A percentile compares a stretch with the other conserved stretches of the same genome.
Conservation (phyloP, 2,888 invertebrate genomes). For the Lysandra coridon region DNA sequence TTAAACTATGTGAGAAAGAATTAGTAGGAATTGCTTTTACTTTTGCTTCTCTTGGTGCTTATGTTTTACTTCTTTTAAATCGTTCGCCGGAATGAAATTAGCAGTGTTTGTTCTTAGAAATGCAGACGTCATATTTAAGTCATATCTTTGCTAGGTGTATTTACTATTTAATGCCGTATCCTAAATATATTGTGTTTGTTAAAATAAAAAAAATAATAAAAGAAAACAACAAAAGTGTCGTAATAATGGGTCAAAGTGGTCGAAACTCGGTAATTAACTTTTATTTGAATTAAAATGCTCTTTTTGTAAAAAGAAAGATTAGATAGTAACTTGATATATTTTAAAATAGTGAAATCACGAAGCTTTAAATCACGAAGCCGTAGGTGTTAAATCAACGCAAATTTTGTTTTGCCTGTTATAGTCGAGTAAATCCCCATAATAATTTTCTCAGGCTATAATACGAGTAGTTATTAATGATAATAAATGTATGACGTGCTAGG, state of each 20-base stretch:
- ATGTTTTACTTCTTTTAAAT: background rate
- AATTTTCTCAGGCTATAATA: background rate
- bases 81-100: background rate
- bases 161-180: background rate
- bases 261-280: too few species aligned
- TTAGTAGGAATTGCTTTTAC: background rate
- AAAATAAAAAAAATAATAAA: background rate
- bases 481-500: conserved; percentile 26
- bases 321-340: too few species aligned
- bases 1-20: conserved; percentile 15
- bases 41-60: background rate
- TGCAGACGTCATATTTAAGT: background rate
- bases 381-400: conserved; percentile 7
- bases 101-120: background rate
- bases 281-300: too few species aligned
- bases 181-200: background rate
- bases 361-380: background rate
- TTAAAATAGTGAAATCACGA: too few species aligned
- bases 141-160: background rate
- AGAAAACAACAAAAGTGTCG: background rate
- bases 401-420: conserved; percentile 9
- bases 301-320: too few species aligned
- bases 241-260: too few species aligned
- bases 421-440: background rate
- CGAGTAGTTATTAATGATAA: conserved; percentile 7